phyloP scores from a whole-genome alignment of 2,888 invertebrate genomes.

The Mesorhabditis spiculigera region DNA sequence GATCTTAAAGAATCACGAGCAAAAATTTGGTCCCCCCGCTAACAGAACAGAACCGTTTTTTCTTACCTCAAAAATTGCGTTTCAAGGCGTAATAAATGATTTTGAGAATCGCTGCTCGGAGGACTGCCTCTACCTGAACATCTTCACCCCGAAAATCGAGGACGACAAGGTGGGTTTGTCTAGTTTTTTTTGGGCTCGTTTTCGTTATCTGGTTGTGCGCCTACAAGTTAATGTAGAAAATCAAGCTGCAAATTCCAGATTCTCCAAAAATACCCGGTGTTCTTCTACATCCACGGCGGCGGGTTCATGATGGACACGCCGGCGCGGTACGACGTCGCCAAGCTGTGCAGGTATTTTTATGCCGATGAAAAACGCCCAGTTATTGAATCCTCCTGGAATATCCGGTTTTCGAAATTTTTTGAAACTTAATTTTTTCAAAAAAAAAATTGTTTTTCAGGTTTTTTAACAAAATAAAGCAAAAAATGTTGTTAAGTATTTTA shows the following conservation, averaged over 20 bases:
- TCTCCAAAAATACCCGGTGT: constrained; percentile 44
- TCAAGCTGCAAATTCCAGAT: neutral
- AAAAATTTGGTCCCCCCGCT: too few species aligned
- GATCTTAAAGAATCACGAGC: too few species aligned
- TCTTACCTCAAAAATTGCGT: too few species aligned
- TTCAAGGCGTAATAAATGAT: neutral
- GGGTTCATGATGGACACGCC: constrained; percentile 46
- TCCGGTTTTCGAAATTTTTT: too few species aligned
- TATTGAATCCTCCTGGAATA: too few species aligned
- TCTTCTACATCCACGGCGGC: constrained; percentile 55
- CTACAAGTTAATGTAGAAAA: too few species aligned
- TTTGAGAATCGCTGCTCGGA: constrained; percentile 18
- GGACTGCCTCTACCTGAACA: constrained; percentile 49
- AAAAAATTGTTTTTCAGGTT: too few species aligned
- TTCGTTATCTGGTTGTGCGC: too few species aligned
- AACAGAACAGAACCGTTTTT: too few species aligned
- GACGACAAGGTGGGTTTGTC: constrained; percentile 20
- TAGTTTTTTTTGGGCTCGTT: too few species aligned
- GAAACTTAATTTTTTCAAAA: too few species aligned
- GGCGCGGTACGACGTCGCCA: constrained; percentile 33
- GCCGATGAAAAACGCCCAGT: too few species aligned
- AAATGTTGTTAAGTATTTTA: neutral
- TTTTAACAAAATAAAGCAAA: neutral
- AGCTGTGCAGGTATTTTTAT: constrained; percentile 25
- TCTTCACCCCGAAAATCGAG: constrained; percentile 35